Base-by-base conservation (phyloP, 2,797 vertebrate species). In the Sebastes glaucus region DNA sequence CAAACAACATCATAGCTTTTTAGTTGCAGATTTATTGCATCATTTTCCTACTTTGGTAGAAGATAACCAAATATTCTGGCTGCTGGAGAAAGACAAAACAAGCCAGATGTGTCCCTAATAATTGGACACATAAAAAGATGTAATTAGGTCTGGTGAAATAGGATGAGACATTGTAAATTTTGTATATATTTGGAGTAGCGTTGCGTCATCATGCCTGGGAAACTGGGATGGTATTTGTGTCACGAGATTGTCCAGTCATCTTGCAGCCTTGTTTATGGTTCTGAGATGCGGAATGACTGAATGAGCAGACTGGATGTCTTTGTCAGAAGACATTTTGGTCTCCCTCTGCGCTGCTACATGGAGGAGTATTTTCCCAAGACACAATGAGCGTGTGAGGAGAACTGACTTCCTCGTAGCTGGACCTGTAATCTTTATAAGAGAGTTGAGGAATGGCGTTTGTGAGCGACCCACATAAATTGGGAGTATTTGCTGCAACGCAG, bases 401-500 rank as follows among this genome's bases (percentile, higher is more conserved):
- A 67, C 46, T 28, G 16, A 30, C 10, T 46, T 14, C 66, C 49
- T 67, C 16, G 1, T 35, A 35, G 62, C 59, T 52, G 63, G 35
- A 59, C 28, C 28, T 74, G 11, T 74, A 65, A 46, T 80, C 30
- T 38, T 13, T 75, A 23, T 22, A 28, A n/a, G 33, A 77, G 23
- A 59, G 38, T 49, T 60, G 23, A 30, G 27, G 27, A 23, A 88
- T 95, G 94, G 94, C 94, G 7, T 96, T 95, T 88, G 78, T 95
- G 74, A 85, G 87, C 30, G 90, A 94, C 64, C 85, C 89, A 52
- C 80, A 89, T 80, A 89, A 87, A 72, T 53, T 94, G 11, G 87
- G 86, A 91, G 74, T 94, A 89, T 77, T 87, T 96, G 83, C 87
- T 96, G 74, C 64, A 25, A 11, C 9, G 25, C 38, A 84, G 74